These are phyloP conservation scores for Trichonephila clavata DNA, from an alignment of 1,140 invertebrate species.

Conservation along the genomic window DNA sequence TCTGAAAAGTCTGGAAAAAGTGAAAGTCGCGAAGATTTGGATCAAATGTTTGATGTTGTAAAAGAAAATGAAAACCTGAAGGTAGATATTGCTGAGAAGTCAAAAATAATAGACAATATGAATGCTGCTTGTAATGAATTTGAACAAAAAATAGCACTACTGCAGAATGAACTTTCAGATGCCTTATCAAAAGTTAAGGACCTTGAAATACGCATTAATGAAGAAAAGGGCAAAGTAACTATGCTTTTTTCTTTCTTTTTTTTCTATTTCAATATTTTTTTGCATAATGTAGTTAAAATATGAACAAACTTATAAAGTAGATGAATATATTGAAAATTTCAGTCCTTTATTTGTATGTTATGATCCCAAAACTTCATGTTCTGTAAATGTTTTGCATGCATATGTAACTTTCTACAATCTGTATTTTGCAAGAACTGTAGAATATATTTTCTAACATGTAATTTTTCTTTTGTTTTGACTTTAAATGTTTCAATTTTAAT, in stretches of 20 bases:
- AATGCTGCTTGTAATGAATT: slow-evolving; percentile 25
- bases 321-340: no score
- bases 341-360: no score
- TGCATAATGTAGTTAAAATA: no score
- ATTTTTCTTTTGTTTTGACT: no score
- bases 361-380: no score
- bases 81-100: slow-evolving; percentile 21
- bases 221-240: slow-evolving; percentile 62
- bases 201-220: slow-evolving; percentile 7
- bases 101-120: slow-evolving; percentile 12
- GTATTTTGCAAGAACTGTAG: no score
- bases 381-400: no score
- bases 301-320: no score
- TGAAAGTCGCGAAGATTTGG: slow-evolving; percentile 3
- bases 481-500: no score
- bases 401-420: no score
- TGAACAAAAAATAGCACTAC: neutral
- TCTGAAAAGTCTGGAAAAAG: neutral
- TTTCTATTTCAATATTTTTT: no score
- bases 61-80: slow-evolving; percentile 60
- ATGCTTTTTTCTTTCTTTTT: neutral
- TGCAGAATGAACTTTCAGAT: slow-evolving; percentile 1
- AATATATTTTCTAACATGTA: no score
- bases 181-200: slow-evolving; percentile 29
- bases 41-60: neutral